Percentiles rank a stretch among this genome's conserved stretches.
Evolutionary conservation across 2,888 invertebrate species (phyloP).

Genomic region (Agonopterix alstromeriana): DNA sequence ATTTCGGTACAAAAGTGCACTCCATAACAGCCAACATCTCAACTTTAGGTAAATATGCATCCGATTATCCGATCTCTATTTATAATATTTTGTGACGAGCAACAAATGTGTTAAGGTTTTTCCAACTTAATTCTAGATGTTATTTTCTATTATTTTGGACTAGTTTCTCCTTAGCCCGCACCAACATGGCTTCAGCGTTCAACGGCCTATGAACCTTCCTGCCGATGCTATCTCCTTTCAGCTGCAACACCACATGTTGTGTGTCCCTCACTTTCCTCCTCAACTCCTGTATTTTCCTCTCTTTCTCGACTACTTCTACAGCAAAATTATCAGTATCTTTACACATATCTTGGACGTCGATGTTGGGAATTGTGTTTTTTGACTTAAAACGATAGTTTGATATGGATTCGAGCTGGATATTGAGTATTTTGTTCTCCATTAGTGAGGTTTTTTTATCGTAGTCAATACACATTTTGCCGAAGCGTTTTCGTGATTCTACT

Average conservation of each 20-base stretch:
- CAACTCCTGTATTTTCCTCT: slow-evolving; percentile 15
- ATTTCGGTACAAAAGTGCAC: too few species aligned
- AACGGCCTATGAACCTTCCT: slow-evolving; percentile 38
- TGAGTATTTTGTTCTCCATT: slow-evolving; percentile 51
- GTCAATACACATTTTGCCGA: slow-evolving; percentile 51
- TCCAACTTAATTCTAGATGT: background rate
- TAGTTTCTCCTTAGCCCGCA: slow-evolving; percentile 30
- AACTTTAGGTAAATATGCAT: too few species aligned
- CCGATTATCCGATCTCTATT: too few species aligned
- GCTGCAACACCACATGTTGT: slow-evolving; percentile 39
- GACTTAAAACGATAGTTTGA: slow-evolving; percentile 43
- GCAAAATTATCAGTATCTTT: slow-evolving; percentile 44
- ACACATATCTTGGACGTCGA: slow-evolving; percentile 24
- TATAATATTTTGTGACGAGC: too few species aligned
- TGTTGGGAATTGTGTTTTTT: slow-evolving; percentile 28
- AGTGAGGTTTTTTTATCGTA: slow-evolving; percentile 48
- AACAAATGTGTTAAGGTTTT: too few species aligned
- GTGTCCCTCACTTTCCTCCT: slow-evolving; percentile 37
- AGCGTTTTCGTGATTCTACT: slow-evolving; percentile 62
- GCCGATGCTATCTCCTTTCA: slow-evolving; percentile 39
- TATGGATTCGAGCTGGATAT: slow-evolving; percentile 45
- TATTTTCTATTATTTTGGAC: background rate
- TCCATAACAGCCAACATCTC: too few species aligned
- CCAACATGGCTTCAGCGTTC: slow-evolving; percentile 37
- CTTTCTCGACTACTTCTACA: slow-evolving; percentile 27